Evolutionary conservation across 1,140 invertebrate species (phyloP), one percentile per base, ranked within the genome.

Genomic region (Lepeophtheirus salmonis): DNA sequence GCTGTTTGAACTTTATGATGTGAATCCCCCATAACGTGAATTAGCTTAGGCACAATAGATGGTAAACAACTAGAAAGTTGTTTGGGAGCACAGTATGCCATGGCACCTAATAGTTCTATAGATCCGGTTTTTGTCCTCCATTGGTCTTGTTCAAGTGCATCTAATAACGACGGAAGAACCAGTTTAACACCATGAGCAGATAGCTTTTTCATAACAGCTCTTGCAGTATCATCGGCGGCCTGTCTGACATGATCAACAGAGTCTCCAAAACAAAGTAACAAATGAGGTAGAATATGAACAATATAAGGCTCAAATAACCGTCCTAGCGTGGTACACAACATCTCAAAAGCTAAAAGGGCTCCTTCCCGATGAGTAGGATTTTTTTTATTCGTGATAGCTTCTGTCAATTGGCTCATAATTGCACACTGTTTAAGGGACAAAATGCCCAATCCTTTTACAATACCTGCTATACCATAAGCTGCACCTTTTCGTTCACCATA

Each of bases 301-400:
- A 98, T 90, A 72, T 98, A 99, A 0, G 95, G 95, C 71, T 99
- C 96, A 75, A 98, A 98, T 30, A 97, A 73, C 61, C 91, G 81
- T 0, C 92, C 92, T 64, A 97, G 75, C 78, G 92, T 90, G 63
- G 82, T 83, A 71, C 89, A 97, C 14, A 99, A 74, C 81, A 96
- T 91, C 74, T 97, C 94, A 75, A 97, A 90, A 1, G 90, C 92
- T 75, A 99, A 91, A 18, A 98, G 71, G 1, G 92, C 90, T 60
- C 92, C 82, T 73, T 80, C 77, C 65, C 76, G 67, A 24, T 73
- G 68, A 24, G 70, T 67, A 12, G 70, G 66, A 50, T 76, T 74
- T 64, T 78, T 74, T 68, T 97, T 97, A 70, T 97, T 87, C 70
- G 96, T 89, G 66, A 98, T 90, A 61, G 89, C 90, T 55, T 83